Conservation (phyloP, 1,140 invertebrate genomes). For the Neodiprion virginianus region DNA sequence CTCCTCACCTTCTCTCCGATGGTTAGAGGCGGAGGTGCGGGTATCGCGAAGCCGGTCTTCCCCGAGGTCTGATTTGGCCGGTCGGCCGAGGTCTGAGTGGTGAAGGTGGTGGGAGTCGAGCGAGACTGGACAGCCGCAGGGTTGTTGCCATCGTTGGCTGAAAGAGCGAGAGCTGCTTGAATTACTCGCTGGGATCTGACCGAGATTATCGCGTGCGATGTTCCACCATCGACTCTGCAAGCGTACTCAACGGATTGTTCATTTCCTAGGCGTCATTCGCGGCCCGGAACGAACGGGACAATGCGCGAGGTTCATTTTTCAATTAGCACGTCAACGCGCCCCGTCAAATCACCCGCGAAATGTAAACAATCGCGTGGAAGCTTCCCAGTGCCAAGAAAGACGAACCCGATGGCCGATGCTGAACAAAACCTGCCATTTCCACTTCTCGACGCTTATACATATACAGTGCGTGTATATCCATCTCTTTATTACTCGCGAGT, state of each 20-base stretch:
- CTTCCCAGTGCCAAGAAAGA: too few relatives aligned
- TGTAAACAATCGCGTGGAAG: not conserved
- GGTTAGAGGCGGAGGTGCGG: slow-evolving; percentile 65
- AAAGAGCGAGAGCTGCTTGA: slow-evolving; percentile 30
- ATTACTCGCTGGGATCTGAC: not conserved
- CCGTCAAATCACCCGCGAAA: slow-evolving; percentile 13
- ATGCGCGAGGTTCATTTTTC: slow-evolving; percentile 26
- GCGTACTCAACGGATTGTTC: too few relatives aligned
- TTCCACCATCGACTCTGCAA: too few relatives aligned
- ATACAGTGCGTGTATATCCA: not conserved
- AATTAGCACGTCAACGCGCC: slow-evolving; percentile 22
- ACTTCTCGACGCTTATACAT: slow-evolving; percentile 21
- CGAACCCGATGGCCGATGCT: too few relatives aligned
- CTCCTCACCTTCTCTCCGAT: slow-evolving; percentile 64
- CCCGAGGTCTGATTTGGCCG: slow-evolving; percentile 52
- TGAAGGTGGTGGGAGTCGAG: slow-evolving; percentile 47
- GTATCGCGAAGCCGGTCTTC: slow-evolving; percentile 68
- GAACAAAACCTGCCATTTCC: too few relatives aligned
- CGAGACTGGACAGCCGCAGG: slow-evolving; percentile 52
- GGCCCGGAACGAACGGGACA: slow-evolving; percentile 2
- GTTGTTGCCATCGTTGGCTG: slow-evolving; percentile 64
- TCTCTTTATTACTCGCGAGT: too few relatives aligned
- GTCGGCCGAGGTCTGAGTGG: slow-evolving; percentile 60
- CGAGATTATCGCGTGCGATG: too few relatives aligned
- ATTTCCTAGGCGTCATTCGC: too few relatives aligned